phyloP scores from a whole-genome alignment of 2,888 invertebrate genomes.

The Rhogogaster chlorosoma region DNA sequence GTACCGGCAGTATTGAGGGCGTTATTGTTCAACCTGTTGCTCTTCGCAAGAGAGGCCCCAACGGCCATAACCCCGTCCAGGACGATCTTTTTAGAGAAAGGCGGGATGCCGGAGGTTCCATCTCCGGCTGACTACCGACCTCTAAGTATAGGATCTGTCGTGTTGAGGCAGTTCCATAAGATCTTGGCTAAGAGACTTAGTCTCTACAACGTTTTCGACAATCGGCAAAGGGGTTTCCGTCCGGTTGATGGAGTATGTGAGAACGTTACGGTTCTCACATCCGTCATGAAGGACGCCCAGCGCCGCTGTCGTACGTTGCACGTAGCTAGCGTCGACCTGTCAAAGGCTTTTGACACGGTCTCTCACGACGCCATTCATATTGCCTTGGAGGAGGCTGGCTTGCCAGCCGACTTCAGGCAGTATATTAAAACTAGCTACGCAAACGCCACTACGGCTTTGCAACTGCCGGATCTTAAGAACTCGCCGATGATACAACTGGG shows the following conservation, averaged over 20 bases:
- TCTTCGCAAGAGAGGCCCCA: slow-evolving; percentile 37
- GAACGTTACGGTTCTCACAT: slow-evolving; percentile 57
- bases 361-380: slow-evolving; percentile 64
- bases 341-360: slow-evolving; percentile 62
- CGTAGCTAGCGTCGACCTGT: not conserved
- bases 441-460: slow-evolving; percentile 60
- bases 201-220: slow-evolving; percentile 52
- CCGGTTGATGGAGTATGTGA: slow-evolving; percentile 56
- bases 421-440: slow-evolving; percentile 70
- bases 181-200: slow-evolving; percentile 54
- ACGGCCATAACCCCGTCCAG: not conserved
- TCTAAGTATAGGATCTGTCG: slow-evolving; percentile 58
- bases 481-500: not conserved
- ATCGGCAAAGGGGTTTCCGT: slow-evolving; percentile 58
- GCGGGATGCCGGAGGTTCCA: not conserved
- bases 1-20: slow-evolving; percentile 50
- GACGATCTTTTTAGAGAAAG: slow-evolving; percentile 60
- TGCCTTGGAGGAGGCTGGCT: slow-evolving; percentile 67
- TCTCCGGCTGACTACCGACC: slow-evolving; percentile 51
- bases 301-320: not conserved
- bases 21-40: slow-evolving; percentile 57
- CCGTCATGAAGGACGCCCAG: slow-evolving; percentile 47
- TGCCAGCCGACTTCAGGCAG: slow-evolving; percentile 64
- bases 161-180: slow-evolving; percentile 54
- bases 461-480: not conserved